Conservation (phyloP, 2,113 vertebrate genomes). For the Microtus oregoni region DNA sequence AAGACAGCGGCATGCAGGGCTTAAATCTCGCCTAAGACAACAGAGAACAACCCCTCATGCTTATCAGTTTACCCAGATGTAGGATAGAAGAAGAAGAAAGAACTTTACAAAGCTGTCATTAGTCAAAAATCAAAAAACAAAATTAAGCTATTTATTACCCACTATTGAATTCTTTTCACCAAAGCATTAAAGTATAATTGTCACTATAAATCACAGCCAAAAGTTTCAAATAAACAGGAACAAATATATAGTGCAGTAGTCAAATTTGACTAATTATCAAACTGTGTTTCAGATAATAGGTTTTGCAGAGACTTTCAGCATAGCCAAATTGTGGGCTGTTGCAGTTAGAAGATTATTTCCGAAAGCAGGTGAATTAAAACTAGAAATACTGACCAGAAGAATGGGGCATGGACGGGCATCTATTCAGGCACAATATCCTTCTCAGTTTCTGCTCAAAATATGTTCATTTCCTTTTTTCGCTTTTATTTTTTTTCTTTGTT, state of each 20-base stretch:
- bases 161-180: neutral
- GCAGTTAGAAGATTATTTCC: neutral
- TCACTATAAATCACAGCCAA: neutral
- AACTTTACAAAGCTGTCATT: neutral
- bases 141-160: neutral
- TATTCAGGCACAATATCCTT: neutral
- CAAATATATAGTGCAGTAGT: neutral
- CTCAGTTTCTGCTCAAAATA: neutral
- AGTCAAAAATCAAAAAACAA: neutral
- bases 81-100: neutral
- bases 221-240: slow-evolving; percentile 39
- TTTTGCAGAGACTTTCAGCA: neutral
- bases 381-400: neutral
- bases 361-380: neutral
- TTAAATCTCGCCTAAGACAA: neutral
- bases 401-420: neutral
- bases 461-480: neutral
- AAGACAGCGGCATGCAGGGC: neutral
- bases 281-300: neutral
- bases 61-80: neutral
- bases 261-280: slow-evolving; percentile 52
- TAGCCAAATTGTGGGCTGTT: neutral
- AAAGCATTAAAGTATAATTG: slow-evolving; percentile 3
- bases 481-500: neutral
- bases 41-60: neutral